Evolutionary conservation across 2,113 vertebrate species (phyloP), one percentile per base, ranked within the genome.

Genomic region (Passer montanus): DNA sequence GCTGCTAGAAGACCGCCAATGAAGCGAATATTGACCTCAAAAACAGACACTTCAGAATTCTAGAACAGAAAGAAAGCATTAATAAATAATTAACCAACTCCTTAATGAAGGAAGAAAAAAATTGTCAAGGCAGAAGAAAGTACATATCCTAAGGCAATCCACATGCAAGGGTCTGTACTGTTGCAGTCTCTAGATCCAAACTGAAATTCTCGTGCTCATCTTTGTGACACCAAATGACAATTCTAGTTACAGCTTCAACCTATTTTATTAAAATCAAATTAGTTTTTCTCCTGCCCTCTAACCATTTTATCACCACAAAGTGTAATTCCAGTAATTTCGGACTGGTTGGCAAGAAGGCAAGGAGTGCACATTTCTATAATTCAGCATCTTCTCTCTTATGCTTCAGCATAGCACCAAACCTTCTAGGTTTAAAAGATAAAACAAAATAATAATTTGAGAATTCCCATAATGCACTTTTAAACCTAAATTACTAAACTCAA

Each of bases 11-110:
- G 98, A 74, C 99, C 99, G 9, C 99, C 99, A 39, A 99, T 99
- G 97, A 99, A 99, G 30, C 99, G 98, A 87, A 99, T 99, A 95
- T 99, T 99, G 95, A 99, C 99, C 96, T 99, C 99, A 97, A 99
- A 99, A 93, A 99, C 99, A 22, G 99, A 99, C 16, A 99, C 99
- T 95, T 99, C 99, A 0, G 98, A 99, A 97, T 99, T 99, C 99
- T 99, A 98, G 72, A 94, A 93, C 22, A 81, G 13, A 80, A 93
- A 95, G 87, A 63, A 84, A 70, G 22, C 39, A 53, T 46, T 30
- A 58, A 31, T 63, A 81, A 69, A 69, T 46, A 53, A 89, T 73
- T 74, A 87, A 76, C 11, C 35, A 75, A 30, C 20, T 50, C 15
- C 2, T 59, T 83, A 74, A 88, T 50, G 35, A 69, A 90, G n/a